These are phyloP conservation scores for Artemia sinica DNA, from an alignment of 2,888 invertebrate species.

Conservation along the genomic window DNA sequence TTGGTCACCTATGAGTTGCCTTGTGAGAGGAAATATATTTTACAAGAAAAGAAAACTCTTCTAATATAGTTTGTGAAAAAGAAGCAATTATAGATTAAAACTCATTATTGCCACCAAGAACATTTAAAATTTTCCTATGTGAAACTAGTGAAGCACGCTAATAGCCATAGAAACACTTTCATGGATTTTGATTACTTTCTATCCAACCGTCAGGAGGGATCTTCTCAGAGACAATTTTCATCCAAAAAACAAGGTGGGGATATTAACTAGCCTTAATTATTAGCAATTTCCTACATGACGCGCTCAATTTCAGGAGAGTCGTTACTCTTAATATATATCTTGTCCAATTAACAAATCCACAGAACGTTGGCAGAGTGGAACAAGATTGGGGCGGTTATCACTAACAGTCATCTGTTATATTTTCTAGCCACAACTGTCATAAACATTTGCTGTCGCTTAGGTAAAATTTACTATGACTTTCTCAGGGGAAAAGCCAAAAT, in stretches of 20 bases:
- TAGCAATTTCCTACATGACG: slow-evolving; percentile 1
- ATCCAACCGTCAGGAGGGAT: background rate
- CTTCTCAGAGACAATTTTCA: slow-evolving; percentile 12
- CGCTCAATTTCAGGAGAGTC: slow-evolving; percentile 11
- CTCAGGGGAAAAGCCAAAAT: no score
- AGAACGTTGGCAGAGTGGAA: slow-evolving; percentile 7
- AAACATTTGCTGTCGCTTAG: slow-evolving; percentile 4
- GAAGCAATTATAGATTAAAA: no score
- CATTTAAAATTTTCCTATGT: no score
- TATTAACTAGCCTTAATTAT: slow-evolving; percentile 13
- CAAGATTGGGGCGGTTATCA: slow-evolving; percentile 7
- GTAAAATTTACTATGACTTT: no score
- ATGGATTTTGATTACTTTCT: slow-evolving; percentile 10
- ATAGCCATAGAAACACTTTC: slow-evolving; percentile 4
- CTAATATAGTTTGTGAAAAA: no score
- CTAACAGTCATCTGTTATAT: background rate
- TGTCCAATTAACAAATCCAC: slow-evolving; percentile 12
- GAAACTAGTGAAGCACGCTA: background rate
- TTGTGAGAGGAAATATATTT: no score
- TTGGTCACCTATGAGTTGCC: no score
- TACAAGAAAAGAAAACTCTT: no score
- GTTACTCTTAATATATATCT: slow-evolving; percentile 10
- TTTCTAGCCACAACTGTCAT: slow-evolving; percentile 13
- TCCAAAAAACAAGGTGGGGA: slow-evolving; percentile 12
- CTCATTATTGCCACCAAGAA: no score